Conservation (phyloP, 2,888 invertebrate species). For the Tuta absoluta region DNA sequence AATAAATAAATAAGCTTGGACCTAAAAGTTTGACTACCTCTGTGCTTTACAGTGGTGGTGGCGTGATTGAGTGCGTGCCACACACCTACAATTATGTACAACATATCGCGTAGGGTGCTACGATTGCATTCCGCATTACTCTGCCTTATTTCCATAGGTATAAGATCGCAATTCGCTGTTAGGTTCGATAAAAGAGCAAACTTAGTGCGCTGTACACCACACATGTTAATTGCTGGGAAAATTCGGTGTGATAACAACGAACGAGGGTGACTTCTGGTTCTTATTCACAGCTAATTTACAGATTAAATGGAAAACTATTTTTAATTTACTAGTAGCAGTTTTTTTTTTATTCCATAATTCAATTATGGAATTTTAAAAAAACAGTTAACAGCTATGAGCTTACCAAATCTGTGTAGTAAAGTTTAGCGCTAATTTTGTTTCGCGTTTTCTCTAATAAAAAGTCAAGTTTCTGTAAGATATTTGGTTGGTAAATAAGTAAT, state of each 20-base stretch:
- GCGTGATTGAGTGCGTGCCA: slow-evolving; percentile 58
- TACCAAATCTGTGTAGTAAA: too few species aligned
- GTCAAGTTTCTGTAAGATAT: too few species aligned
- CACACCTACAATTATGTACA: slow-evolving; percentile 63
- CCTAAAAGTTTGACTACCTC: not conserved
- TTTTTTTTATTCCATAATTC: too few species aligned
- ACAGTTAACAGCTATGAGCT: too few species aligned
- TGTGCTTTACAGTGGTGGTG: slow-evolving; percentile 30
- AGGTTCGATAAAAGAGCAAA: not conserved
- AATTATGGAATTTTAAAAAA: too few species aligned
- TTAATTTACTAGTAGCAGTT: not conserved
- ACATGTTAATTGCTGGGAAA: slow-evolving; percentile 75
- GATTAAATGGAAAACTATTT: not conserved
- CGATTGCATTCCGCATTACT: not conserved
- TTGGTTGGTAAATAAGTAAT: too few species aligned
- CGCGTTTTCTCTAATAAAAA: too few species aligned
- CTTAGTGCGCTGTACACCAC: slow-evolving; percentile 35
- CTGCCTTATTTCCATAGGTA: slow-evolving; percentile 24
- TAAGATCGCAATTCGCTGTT: not conserved
- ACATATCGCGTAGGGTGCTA: not conserved
- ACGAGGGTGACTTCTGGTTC: slow-evolving; percentile 67
- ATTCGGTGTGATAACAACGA: slow-evolving; percentile 53
- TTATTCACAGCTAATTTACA: not conserved
- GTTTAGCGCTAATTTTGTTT: too few species aligned
- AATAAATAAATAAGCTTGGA: not conserved